Percentiles rank a stretch among this genome's conserved stretches.
Evolutionary conservation across 1,140 invertebrate genomes (phyloP).

Genomic region (Latrodectus geometricus): DNA sequence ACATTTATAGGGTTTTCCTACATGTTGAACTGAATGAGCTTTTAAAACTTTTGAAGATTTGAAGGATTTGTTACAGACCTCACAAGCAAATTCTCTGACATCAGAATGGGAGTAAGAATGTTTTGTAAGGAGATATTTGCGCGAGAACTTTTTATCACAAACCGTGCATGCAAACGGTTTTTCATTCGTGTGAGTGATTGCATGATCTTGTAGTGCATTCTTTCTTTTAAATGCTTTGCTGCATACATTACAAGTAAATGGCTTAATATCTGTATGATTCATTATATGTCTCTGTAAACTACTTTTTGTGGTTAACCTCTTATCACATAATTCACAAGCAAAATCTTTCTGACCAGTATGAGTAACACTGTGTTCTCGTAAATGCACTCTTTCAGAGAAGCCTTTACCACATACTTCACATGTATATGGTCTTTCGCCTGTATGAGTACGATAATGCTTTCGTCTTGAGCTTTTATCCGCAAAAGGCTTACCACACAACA

Average conservation of each 20-base stretch:
- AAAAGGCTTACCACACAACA: not conserved
- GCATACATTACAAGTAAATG: constrained; percentile 3
- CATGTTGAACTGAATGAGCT: not conserved
- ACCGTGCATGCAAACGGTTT: not conserved
- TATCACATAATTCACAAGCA: not conserved
- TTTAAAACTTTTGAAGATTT: not conserved
- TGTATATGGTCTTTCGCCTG: constrained; percentile 11
- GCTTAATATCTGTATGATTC: constrained; percentile 4
- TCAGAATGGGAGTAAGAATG: not conserved
- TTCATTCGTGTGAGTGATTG: not conserved
- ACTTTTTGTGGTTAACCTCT: not conserved
- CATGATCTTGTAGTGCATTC: not conserved
- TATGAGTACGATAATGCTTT: constrained; percentile 7
- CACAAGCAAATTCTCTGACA: not conserved
- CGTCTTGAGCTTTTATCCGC: not conserved
- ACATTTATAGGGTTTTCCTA: not conserved
- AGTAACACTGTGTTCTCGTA: not conserved
- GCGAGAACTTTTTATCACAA: not conserved
- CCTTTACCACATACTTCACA: constrained; percentile 11
- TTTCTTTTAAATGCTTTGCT: not conserved
- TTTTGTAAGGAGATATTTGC: not conserved
- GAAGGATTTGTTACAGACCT: not conserved
- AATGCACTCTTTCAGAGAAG: not conserved
- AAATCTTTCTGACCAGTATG: constrained; percentile 5
- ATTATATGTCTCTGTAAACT: not conserved